Evolutionary conservation across 1,140 invertebrate genomes (phyloP).

Genomic region (Reticulitermes speratus): DNA sequence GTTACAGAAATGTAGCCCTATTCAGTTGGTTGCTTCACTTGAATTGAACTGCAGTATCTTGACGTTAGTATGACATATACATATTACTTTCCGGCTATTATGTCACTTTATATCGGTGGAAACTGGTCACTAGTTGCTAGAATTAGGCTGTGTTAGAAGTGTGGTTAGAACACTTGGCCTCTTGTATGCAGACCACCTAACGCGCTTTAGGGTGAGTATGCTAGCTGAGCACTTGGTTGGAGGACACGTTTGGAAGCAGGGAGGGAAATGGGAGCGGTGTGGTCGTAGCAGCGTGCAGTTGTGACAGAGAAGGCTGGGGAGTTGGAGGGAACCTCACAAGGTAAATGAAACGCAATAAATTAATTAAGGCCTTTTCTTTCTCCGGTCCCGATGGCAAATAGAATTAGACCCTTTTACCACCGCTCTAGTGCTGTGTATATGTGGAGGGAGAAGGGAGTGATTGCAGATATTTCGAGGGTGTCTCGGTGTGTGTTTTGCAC

Average conservation of each 20-base stretch:
- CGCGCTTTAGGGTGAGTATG: neutral
- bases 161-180: neutral
- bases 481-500: neutral
- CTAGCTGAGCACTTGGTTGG: neutral
- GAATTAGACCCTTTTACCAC: neutral
- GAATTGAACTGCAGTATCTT: too few species aligned
- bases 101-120: neutral
- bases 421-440: neutral
- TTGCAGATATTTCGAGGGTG: neutral
- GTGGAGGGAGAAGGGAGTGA: too few species aligned
- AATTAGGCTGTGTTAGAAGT: neutral
- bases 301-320: neutral
- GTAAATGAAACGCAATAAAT: conserved; percentile 33
- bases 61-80: too few species aligned
- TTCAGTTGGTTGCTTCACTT: too few species aligned
- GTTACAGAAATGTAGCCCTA: too few species aligned
- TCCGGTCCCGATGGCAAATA: neutral
- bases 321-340: conserved; percentile 1
- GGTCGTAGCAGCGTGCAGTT: neutral
- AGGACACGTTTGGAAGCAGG: neutral
- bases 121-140: neutral
- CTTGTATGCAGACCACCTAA: neutral
- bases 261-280: neutral
- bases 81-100: neutral
- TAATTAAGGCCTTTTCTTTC: conserved; percentile 27